Evolutionary conservation across 2,888 invertebrate genomes (phyloP), one percentile per base, ranked within the genome.

Genomic region (Brassicogethes aeneus): DNA sequence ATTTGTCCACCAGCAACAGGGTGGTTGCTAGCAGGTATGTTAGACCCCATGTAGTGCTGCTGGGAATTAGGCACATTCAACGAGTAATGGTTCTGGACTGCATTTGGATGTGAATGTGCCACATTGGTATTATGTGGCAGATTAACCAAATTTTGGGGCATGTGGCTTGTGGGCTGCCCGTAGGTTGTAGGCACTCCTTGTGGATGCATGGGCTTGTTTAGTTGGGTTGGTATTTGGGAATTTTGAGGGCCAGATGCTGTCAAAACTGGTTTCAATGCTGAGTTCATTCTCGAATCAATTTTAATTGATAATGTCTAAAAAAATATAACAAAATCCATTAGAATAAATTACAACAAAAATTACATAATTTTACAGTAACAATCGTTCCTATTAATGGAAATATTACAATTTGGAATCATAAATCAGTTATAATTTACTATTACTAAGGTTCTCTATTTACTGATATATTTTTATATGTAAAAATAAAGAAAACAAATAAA

Each of bases 251-350:
- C 55, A 17, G 62, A 48, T 66, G 74, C 70, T 51, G 75, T 68
- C 57, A 76, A 60, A 59, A 72, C 75, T 63, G 77, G 75, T 68
- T 77, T 77, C 66, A 77, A 65, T 61, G 75, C 74, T 60, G 77
- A 75, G 70, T 75, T 77, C 77, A 77, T 77, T 64, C 64, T 23
- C 5, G 23, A 10, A 23, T 10, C 10, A 23, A 10, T 23, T 10
- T 23, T 10, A 23, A 5, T 10, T 7, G 23, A 23, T 23, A 23
- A 23, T 23, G 23, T 58, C 58, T 33, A 10, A 23, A 37, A 43
- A 37, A 8, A 5, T 14, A 12, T 8, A 16, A 5, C 36, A 8
- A 14, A 8, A 3, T 35, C 36, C 12, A 15, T 35, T 10, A 33
- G 29, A 10, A 37, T n/a, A 29, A 3, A n/a, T n/a, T n/a, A n/a